Conservation (phyloP, 2,797 vertebrate genomes). For the Chiropotes sagulatus region DNA sequence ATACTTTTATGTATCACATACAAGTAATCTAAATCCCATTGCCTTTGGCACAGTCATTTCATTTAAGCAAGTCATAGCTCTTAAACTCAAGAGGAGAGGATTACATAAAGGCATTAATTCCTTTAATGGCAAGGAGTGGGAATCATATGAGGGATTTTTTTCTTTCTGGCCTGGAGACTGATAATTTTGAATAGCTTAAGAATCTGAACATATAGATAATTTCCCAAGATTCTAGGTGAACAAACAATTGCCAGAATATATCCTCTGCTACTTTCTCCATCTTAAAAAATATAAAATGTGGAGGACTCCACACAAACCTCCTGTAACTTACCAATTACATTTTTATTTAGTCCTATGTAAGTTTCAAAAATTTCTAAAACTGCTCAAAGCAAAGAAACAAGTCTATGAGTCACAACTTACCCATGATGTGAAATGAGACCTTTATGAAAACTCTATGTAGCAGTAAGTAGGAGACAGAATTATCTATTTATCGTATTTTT, state of each 20-base stretch:
- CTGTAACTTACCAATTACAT: background rate
- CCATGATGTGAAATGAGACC: background rate
- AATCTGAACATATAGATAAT: background rate
- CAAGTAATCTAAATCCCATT: background rate
- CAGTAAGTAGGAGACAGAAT: background rate
- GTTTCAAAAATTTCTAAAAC: background rate
- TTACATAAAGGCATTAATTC: background rate
- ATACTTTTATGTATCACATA: background rate
- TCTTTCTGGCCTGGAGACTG: background rate
- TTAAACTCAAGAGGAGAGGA: background rate
- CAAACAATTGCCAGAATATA: background rate
- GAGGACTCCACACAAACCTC: background rate
- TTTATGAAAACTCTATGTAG: background rate
- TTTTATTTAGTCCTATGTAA: background rate
- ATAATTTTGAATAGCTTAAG: constrained; percentile 2
- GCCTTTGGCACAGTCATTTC: background rate
- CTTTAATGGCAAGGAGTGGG: background rate
- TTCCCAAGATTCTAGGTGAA: background rate
- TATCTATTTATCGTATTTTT: background rate
- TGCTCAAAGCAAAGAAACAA: background rate
- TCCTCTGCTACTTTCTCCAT: background rate
- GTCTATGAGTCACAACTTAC: background rate
- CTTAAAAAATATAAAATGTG: background rate
- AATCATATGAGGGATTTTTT: background rate
- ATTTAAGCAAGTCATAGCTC: background rate